Evolutionary conservation across 1,140 invertebrate genomes (phyloP).

Genomic region (Drosophila obscura): DNA sequence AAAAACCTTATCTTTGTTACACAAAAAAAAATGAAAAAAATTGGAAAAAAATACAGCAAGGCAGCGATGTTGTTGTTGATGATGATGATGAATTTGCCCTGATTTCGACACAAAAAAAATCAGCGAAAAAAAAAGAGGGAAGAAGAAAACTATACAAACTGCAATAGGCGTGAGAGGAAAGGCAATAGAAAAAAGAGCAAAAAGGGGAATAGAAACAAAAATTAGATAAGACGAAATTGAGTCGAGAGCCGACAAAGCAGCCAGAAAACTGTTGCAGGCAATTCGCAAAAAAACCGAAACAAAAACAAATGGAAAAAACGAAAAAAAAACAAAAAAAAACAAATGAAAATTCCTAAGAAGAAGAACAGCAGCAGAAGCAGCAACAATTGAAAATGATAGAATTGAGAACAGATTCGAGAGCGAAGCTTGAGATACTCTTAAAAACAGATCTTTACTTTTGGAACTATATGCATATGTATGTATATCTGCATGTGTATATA

Average conservation of each 20-base stretch:
- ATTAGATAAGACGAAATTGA: slow-evolving; percentile 82
- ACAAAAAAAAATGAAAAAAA: slow-evolving; percentile 63
- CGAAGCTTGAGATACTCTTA: no score
- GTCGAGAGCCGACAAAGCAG: slow-evolving; percentile 70
- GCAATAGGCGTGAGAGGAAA: slow-evolving; percentile 14
- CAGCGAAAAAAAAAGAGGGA: slow-evolving; percentile 31
- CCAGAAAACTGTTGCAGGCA: slow-evolving; percentile 63
- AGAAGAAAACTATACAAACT: slow-evolving; percentile 37
- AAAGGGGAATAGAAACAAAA: slow-evolving; percentile 57
- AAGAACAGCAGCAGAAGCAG: slow-evolving; percentile 25
- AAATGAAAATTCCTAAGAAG: slow-evolving; percentile 17
- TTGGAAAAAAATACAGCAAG: slow-evolving; percentile 47
- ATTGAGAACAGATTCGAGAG: no score
- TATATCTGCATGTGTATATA: no score
- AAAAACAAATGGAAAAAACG: slow-evolving; percentile 38
- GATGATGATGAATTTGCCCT: slow-evolving; percentile 82
- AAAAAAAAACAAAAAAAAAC: slow-evolving; percentile 43
- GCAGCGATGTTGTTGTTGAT: slow-evolving; percentile 77
- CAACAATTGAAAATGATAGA: no score
- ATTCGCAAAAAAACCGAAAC: slow-evolving; percentile 30
- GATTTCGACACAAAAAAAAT: slow-evolving; percentile 81
- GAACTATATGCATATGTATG: no score
- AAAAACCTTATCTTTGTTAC: slow-evolving; percentile 77
- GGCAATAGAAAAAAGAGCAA: slow-evolving; percentile 24
- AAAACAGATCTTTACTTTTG: no score